Conservation (phyloP, 2,888 invertebrate genomes). For the Sabatieria punctata region DNA sequence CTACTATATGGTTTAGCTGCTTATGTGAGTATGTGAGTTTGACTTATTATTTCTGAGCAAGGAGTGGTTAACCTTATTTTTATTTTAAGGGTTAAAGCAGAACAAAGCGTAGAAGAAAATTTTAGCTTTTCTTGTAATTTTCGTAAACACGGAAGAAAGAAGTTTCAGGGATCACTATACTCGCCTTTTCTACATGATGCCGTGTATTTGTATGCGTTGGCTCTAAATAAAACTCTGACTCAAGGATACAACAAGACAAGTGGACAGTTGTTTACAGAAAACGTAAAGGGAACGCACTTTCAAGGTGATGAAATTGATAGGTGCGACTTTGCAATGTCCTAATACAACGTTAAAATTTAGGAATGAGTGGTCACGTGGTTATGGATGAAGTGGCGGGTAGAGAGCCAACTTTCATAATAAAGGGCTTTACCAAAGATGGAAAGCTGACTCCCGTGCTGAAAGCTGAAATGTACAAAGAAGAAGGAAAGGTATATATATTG, state of each 20-base stretch:
- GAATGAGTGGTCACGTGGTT: slow-evolving; percentile 5
- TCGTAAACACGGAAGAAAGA: background rate
- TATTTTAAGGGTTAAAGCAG: slow-evolving; percentile 1
- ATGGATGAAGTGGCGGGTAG: slow-evolving; percentile 5
- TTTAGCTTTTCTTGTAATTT: no score
- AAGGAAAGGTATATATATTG: slow-evolving; percentile 5
- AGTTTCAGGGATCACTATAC: slow-evolving; percentile 10
- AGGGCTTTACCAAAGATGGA: no score
- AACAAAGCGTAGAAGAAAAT: no score
- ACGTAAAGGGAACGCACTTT: background rate
- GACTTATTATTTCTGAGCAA: no score
- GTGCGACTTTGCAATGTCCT: background rate
- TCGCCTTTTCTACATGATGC: slow-evolving; percentile 16
- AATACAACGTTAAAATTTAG: background rate
- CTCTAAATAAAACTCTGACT: slow-evolving; percentile 13
- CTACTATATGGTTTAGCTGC: no score
- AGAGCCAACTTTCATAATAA: slow-evolving; percentile 8
- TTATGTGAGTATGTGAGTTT: no score
- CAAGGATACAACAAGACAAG: background rate
- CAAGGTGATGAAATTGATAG: background rate
- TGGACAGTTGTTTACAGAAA: background rate
- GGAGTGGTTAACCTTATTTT: background rate
- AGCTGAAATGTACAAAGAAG: slow-evolving; percentile 7
- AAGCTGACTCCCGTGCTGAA: slow-evolving; percentile 3
- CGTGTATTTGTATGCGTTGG: slow-evolving; percentile 14